Evolutionary conservation across 2,797 vertebrate species (phyloP).

Genomic region (Loriculus beryllinus): DNA sequence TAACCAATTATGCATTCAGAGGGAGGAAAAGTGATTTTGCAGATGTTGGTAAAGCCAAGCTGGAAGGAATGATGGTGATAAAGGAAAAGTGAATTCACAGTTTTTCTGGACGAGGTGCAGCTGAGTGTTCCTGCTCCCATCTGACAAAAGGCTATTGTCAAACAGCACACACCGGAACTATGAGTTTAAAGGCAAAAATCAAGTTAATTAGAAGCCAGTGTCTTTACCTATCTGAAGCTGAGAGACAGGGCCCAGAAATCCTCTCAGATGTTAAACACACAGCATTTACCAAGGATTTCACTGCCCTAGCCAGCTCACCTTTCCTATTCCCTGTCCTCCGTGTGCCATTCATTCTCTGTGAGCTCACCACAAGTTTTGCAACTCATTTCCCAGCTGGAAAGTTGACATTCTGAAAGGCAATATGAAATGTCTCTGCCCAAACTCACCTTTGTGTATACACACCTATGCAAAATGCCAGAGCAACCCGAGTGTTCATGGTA

Average conservation of each 20-base stretch:
- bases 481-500: accelerated
- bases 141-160: constrained; percentile 28
- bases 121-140: neutral
- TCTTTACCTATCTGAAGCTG: neutral
- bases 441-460: neutral
- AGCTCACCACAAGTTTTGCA: neutral
- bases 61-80: constrained; percentile 26
- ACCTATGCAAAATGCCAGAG: neutral
- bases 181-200: neutral
- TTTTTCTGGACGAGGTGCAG: constrained; percentile 23
- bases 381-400: neutral
- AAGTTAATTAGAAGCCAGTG: neutral
- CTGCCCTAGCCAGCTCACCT: neutral
- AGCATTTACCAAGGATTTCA: neutral
- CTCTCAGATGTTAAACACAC: neutral
- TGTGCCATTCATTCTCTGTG: accelerated
- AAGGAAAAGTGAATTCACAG: constrained; percentile 30
- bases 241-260: neutral
- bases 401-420: neutral
- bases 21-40: constrained; percentile 42
- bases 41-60: constrained; percentile 31
- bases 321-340: neutral
- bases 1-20: constrained; percentile 73
- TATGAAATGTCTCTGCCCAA: neutral
- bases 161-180: neutral